Conservation (phyloP, 2,797 vertebrate genomes). For the Sandelia bainsii region DNA sequence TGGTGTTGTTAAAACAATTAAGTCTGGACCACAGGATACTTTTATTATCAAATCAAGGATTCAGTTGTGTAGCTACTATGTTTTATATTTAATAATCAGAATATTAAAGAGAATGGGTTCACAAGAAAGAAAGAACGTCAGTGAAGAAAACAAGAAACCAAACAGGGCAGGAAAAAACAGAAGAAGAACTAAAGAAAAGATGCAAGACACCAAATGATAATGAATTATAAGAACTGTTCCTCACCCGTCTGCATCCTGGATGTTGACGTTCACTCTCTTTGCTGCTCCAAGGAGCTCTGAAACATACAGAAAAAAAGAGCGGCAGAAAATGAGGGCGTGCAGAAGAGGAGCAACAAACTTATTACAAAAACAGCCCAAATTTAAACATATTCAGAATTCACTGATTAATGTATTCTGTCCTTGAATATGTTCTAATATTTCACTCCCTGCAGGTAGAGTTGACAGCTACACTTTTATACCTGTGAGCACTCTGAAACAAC, state of each 20-base stretch:
- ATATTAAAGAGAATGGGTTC: no score
- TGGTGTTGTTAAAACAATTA: no score
- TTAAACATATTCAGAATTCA: conserved; percentile 16
- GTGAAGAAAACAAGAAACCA: no score
- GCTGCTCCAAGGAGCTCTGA: conserved; percentile 95
- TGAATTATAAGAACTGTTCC: conserved; percentile 49
- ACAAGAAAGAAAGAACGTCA: no score
- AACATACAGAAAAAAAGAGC: conserved; percentile 26
- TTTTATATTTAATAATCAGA: no score
- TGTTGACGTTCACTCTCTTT: conserved; percentile 97
- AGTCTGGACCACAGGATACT: no score
- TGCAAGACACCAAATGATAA: background rate
- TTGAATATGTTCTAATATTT: conserved; percentile 12
- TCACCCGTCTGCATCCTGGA: conserved; percentile 98
- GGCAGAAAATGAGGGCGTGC: background rate
- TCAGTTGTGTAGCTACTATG: no score
- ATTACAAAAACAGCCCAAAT: conserved; percentile 13
- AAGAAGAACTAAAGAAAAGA: background rate
- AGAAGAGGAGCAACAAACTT: background rate
- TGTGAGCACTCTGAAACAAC: conserved; percentile 8
- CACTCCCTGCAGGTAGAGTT: background rate
- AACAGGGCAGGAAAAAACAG: background rate
- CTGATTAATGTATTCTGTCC: conserved; percentile 22
- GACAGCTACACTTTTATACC: conserved; percentile 16
- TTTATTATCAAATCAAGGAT: no score